These are phyloP conservation scores for Neosilurus hyrtlii DNA, from an alignment of 2,797 vertebrate species.

Conservation along the genomic window DNA sequence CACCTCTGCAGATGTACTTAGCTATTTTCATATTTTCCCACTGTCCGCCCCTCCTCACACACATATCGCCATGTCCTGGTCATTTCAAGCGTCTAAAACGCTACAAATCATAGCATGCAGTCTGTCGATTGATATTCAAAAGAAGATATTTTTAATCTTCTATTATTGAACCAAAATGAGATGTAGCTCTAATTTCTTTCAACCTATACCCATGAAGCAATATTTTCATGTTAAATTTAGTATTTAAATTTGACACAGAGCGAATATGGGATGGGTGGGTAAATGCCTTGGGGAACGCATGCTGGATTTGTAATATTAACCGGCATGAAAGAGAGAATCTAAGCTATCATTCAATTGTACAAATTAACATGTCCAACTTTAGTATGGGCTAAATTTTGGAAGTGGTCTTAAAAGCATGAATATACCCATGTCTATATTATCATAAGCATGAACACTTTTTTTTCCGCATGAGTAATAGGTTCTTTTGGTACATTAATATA, in stretches of 20 bases:
- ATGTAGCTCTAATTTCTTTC: conserved; percentile 31
- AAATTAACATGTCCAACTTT: conserved; percentile 32
- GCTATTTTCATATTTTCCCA: conserved; percentile 20
- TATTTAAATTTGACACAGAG: conserved; percentile 11
- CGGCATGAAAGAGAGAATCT: conserved; percentile 46
- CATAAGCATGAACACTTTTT: conserved; percentile 48
- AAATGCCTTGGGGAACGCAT: conserved; percentile 48
- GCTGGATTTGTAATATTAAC: conserved; percentile 49
- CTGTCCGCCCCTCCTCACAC: background rate
- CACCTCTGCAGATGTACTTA: conserved; percentile 27
- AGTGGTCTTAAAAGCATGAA: conserved; percentile 48
- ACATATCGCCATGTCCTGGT: conserved; percentile 27
- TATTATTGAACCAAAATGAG: conserved; percentile 2
- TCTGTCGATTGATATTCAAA: conserved; percentile 26
- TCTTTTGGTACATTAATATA: conserved; percentile 9
- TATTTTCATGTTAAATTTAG: conserved; percentile 27
- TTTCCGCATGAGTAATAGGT: conserved; percentile 8
- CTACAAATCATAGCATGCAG: conserved; percentile 32
- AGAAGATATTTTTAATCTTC: conserved; percentile 39
- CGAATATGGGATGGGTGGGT: conserved; percentile 10
- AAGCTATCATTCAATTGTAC: conserved; percentile 34
- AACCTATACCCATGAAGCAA: conserved; percentile 15
- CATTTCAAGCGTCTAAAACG: conserved; percentile 9
- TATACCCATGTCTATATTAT: conserved; percentile 40
- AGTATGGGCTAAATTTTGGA: conserved; percentile 39